Conservation (phyloP, 2,888 invertebrate species). For the Pecten maximus region DNA sequence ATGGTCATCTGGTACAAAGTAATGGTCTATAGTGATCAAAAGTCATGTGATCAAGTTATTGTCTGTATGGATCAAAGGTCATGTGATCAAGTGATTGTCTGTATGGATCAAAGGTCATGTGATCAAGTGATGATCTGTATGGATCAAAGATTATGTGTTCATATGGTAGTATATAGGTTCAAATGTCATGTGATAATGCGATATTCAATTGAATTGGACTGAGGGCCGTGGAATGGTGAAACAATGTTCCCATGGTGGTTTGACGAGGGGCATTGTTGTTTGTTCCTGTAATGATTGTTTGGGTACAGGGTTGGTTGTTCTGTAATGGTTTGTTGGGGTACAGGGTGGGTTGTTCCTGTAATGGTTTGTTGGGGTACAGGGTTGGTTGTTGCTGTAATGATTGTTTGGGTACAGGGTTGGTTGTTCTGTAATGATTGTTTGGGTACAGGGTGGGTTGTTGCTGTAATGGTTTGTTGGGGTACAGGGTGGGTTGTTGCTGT, state of each 20-base stretch:
- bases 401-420: too few species aligned
- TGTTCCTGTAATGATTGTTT: background rate
- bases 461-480: too few species aligned
- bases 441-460: too few species aligned
- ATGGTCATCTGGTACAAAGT: background rate
- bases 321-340: background rate
- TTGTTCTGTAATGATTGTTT: too few species aligned
- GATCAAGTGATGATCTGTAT: background rate
- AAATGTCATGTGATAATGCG: background rate
- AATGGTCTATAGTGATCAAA: background rate
- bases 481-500: too few species aligned
- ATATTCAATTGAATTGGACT: background rate
- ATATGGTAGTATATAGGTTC: background rate
- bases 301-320: background rate
- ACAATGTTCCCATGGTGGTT: background rate
- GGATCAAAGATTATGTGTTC: background rate
- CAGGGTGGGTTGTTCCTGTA: too few species aligned
- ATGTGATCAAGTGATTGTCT: background rate
- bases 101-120: background rate
- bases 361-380: too few species aligned
- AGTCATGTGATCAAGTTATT: background rate
- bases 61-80: background rate
- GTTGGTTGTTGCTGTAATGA: too few species aligned
- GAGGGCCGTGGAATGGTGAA: too few species aligned
- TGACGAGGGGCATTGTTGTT: background rate